These are phyloP conservation scores for Saturnia pavonia DNA, from an alignment of 2,888 invertebrate genomes.

Conservation along the genomic window DNA sequence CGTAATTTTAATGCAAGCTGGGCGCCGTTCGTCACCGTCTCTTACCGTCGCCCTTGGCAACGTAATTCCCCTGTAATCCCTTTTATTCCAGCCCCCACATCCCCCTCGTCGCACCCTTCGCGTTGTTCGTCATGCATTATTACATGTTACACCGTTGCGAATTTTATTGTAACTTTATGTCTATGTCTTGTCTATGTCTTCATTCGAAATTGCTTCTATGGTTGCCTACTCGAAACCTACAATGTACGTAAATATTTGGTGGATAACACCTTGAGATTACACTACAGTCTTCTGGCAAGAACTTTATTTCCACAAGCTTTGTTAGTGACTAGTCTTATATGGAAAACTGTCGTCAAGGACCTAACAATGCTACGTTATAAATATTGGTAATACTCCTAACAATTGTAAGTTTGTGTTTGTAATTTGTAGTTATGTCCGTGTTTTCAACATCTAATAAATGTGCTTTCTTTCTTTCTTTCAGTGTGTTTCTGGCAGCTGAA, in stretches of 20 bases:
- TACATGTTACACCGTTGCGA: slow-evolving; percentile 55
- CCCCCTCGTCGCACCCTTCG: slow-evolving; percentile 54
- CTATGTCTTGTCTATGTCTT: slow-evolving; percentile 1
- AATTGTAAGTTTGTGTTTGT: too few relatives aligned
- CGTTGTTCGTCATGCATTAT: slow-evolving; percentile 51
- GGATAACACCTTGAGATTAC: too few relatives aligned
- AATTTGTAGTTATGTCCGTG: too few relatives aligned
- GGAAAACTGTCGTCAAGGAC: too few relatives aligned
- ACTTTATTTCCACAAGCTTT: background rate
- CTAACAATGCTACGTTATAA: too few relatives aligned
- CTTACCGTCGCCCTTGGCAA: slow-evolving; percentile 57
- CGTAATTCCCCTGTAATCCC: slow-evolving; percentile 72
- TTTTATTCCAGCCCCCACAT: slow-evolving; percentile 67
- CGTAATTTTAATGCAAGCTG: slow-evolving; percentile 18
- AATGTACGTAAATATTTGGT: background rate
- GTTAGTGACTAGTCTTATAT: background rate
- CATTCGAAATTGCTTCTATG: too few relatives aligned
- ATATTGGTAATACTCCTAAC: too few relatives aligned
- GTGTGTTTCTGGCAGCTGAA: too few relatives aligned
- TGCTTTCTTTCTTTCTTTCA: too few relatives aligned
- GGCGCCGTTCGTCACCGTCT: slow-evolving; percentile 25
- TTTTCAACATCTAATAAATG: too few relatives aligned
- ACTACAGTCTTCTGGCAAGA: too few relatives aligned
- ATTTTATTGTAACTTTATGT: slow-evolving; percentile 20
- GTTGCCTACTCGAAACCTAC: too few relatives aligned